phyloP scores from a whole-genome alignment of 2,797 vertebrate species.

The Pachyuromys duprasi region DNA sequence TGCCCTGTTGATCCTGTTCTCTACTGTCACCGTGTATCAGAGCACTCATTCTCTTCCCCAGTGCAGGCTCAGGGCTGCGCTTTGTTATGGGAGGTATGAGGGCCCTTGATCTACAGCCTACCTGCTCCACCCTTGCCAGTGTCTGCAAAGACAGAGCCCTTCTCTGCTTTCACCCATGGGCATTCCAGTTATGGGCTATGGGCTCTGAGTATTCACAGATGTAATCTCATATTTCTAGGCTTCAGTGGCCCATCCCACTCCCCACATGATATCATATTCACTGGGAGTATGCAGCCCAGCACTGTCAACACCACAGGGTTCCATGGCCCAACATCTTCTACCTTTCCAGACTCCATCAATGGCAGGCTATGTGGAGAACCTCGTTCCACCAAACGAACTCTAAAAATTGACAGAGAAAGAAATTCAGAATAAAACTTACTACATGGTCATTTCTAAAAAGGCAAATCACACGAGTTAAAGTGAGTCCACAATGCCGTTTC shows the following conservation, averaged over 20 bases:
- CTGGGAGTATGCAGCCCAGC: accelerated
- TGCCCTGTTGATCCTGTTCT: not conserved
- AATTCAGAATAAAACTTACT: constrained; percentile 18
- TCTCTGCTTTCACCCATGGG: not conserved
- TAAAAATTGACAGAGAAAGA: constrained; percentile 81
- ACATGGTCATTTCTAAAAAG: not conserved
- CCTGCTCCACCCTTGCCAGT: not conserved
- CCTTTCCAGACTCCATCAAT: constrained; percentile 98
- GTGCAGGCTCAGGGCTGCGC: not conserved
- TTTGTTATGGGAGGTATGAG: not conserved
- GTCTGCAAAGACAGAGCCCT: not conserved
- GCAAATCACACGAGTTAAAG: not conserved
- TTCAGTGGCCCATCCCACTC: not conserved
- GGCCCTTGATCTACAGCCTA: not conserved
- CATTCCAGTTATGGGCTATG: not conserved
- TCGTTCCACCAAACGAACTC: constrained; percentile 97
- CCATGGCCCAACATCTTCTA: constrained; percentile 72
- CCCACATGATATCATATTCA: not conserved
- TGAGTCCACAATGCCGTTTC: not conserved
- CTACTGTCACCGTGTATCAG: not conserved
- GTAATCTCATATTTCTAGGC: not conserved
- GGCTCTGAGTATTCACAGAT: not conserved
- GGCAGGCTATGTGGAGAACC: constrained; percentile 97
- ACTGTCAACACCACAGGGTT: not conserved
- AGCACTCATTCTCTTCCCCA: not conserved